phyloP scores from a whole-genome alignment of 92 coral and sea anemone species.

The Phenganax subtilis region DNA sequence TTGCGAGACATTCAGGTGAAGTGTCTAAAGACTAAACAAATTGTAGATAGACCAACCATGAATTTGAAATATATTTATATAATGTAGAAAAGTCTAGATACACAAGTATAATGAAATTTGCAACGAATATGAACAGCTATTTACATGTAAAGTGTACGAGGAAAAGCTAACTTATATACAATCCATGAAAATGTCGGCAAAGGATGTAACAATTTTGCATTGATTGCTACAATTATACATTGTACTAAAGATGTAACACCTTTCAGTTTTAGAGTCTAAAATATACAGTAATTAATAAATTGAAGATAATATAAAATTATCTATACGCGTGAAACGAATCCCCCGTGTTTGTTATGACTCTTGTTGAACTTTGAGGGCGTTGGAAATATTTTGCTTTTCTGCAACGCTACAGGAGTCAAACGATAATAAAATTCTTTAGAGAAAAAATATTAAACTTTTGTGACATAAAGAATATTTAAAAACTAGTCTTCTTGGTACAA shows the following conservation, averaged over 20 bases:
- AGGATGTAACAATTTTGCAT: conserved; percentile 3
- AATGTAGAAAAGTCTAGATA: neutral
- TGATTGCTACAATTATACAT: neutral
- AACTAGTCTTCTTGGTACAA: too few species aligned
- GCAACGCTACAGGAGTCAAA: too few species aligned
- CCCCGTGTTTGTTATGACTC: too few species aligned
- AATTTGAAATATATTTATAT: conserved; percentile 1
- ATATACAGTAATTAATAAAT: neutral
- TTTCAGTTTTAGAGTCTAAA: neutral
- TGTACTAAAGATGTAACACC: neutral
- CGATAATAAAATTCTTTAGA: too few species aligned
- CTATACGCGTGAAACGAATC: too few species aligned
- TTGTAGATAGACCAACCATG: too few species aligned
- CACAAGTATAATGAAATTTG: neutral
- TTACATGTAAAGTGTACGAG: neutral
- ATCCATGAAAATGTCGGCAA: neutral
- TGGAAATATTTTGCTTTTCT: too few species aligned
- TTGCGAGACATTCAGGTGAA: too few species aligned
- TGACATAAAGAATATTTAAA: too few species aligned
- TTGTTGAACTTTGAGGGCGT: too few species aligned
- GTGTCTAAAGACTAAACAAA: too few species aligned
- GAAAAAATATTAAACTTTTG: too few species aligned
- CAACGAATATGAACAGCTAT: conserved; percentile 14
- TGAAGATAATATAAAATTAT: neutral
- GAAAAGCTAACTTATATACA: conserved; percentile 8